Base-by-base conservation (phyloP, 2,888 invertebrate genomes). In the Torymus tubicola region DNA sequence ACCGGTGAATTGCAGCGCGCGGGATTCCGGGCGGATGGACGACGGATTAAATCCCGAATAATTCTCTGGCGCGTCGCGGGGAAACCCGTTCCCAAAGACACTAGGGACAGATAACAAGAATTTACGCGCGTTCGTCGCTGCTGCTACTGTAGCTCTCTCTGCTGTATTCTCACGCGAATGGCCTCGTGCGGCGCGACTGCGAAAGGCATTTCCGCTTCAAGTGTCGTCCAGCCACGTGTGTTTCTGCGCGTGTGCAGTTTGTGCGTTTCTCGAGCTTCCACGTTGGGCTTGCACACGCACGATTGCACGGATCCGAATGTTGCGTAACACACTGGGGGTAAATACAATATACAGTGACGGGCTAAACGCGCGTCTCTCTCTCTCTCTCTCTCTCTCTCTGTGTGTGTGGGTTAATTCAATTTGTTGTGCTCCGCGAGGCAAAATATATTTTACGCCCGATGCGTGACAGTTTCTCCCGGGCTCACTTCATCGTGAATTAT, bases 11-110 rank as follows among this genome's bases (percentile, higher is more conserved):
- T 31, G 31, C 8, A 8, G 31, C 31, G 31, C 31, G 31, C 31
- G 31, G 60, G 67, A 58, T 53, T 42, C 14, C 42, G 18, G 52
- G 52, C 42, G 31, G 57, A 78, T 13, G 70, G 58, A 57, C 57
- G 68, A 42, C 55, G 78, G 69, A 78, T 81, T 81, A 73, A 69
- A 81, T 65, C 78, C 67, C 78, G 74, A 74, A 81, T 81, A 81
- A 78, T 73, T 73, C 81, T 74, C 60, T 21, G 60, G 52, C 42
- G 63, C 68, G 55, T 72, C 80, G 71, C n/a, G n/a, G 31, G 64
- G 21, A 73, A 81, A 81, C 58, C 64, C 71, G 71, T 76, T 76
- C 60, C 31, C 63, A 74, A 74, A 61, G 74, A 78, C 70, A 73
- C 69, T 13, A 50, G 63, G 60, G 63, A 67, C 24, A 75, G 71